phyloP scores from a whole-genome alignment of 2,888 invertebrate genomes.

The Tupiocoris notatus region DNA sequence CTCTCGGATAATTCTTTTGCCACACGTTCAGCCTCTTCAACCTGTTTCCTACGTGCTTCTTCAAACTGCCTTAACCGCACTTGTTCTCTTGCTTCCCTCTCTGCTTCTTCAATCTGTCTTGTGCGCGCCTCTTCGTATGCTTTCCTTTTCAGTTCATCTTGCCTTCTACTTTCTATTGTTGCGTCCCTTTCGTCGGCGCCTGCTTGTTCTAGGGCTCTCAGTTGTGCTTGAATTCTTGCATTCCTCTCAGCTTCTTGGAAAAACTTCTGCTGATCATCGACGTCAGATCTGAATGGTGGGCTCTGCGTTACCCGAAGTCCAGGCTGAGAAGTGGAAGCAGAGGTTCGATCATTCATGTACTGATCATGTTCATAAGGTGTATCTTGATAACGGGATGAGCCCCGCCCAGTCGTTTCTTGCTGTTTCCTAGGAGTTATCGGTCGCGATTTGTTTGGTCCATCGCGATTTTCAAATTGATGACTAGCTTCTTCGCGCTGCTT shows the following conservation, averaged over 20 bases:
- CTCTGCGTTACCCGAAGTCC: not conserved
- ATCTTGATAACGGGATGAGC: constrained; percentile 34
- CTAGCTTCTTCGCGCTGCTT: not conserved
- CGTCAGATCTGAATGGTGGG: not conserved
- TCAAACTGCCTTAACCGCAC: constrained; percentile 6
- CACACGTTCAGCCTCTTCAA: constrained; percentile 6
- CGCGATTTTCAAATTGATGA: not conserved
- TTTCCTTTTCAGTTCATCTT: constrained; percentile 27
- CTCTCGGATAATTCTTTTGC: not conserved
- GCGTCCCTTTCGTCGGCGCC: not conserved
- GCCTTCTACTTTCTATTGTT: constrained; percentile 4
- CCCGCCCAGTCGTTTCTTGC: constrained; percentile 13
- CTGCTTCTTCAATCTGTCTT: constrained; percentile 31
- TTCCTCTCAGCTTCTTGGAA: constrained; percentile 21
- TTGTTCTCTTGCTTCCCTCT: constrained; percentile 17
- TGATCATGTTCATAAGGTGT: constrained; percentile 33
- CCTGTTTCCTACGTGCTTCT: constrained; percentile 1
- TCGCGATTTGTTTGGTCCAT: too few relatives aligned
- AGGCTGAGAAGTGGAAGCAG: not conserved
- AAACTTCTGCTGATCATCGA: constrained; percentile 15
- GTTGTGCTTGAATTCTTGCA: constrained; percentile 32
- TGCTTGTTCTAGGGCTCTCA: not conserved
- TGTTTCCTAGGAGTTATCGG: constrained; percentile 2
- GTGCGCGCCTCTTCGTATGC: constrained; percentile 2
- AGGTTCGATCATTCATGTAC: not conserved